Evolutionary conservation across 2,797 vertebrate genomes (phyloP).

Genomic region (Liparis tanakae): DNA sequence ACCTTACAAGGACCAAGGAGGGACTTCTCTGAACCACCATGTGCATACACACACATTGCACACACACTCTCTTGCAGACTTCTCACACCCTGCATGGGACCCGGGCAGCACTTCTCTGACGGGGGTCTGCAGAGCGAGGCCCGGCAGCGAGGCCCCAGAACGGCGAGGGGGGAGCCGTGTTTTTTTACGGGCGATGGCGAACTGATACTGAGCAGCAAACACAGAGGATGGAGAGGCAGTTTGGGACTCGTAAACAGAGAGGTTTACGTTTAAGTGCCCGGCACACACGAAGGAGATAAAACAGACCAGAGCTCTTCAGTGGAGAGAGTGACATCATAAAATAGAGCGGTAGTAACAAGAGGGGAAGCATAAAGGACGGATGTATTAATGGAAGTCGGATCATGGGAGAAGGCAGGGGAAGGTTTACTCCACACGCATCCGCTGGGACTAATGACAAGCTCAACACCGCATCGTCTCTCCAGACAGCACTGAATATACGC

Average conservation of each 20-base stretch:
- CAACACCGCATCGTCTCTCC: conserved; percentile 47
- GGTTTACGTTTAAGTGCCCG: conserved; percentile 83
- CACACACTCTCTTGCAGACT: conserved; percentile 19
- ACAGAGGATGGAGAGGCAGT: conserved; percentile 72
- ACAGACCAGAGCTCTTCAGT: conserved; percentile 76
- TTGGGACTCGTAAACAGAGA: conserved; percentile 82
- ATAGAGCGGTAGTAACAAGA: conserved; percentile 76
- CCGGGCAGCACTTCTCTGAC: conserved; percentile 33
- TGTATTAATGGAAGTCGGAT: conserved; percentile 75
- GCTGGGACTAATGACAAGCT: conserved; percentile 53
- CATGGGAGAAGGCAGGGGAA: conserved; percentile 48
- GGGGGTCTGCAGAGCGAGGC: conserved; percentile 42
- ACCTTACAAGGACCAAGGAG: conserved; percentile 7
- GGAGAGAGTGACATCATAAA: conserved; percentile 83
- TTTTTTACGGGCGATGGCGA: conserved; percentile 66
- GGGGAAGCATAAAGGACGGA: conserved; percentile 75
- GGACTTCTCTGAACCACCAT: not conserved
- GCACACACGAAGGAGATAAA: conserved; percentile 79
- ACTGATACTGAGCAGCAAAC: conserved; percentile 63
- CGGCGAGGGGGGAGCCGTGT: conserved; percentile 31
- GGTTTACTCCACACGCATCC: conserved; percentile 61
- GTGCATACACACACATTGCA: not conserved
- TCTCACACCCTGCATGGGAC: conserved; percentile 48
- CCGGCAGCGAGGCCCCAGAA: conserved; percentile 48
- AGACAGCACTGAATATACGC: conserved; percentile 21